A percentile compares a stretch with the other conserved stretches of the same genome.
phyloP scores from a whole-genome alignment of 2,797 vertebrate species.

The Alosa sapidissima region DNA sequence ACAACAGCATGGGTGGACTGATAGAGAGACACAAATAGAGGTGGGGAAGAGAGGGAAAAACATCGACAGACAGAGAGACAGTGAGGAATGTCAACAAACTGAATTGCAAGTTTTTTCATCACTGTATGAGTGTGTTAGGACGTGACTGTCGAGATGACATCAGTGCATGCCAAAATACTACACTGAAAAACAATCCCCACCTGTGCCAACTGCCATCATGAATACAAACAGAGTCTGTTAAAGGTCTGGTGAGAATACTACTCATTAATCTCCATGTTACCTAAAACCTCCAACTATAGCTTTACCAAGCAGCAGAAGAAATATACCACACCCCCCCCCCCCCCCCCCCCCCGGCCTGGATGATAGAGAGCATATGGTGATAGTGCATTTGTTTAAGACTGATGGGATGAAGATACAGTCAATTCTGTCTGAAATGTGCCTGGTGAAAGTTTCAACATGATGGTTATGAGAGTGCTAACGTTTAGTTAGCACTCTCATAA shows the following conservation, averaged over 20 bases:
- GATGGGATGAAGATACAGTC: background rate
- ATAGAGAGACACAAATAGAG: background rate
- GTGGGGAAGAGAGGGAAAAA: too few species aligned
- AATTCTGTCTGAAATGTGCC: background rate
- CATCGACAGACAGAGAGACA: too few species aligned
- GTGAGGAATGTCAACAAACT: too few species aligned
- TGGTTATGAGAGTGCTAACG: too few species aligned
- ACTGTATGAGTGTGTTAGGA: background rate
- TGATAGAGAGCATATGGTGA: background rate
- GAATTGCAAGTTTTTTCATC: too few species aligned
- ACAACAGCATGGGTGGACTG: too few species aligned
- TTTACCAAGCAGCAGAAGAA: background rate
- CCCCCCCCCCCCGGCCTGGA: background rate
- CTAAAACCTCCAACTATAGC: background rate
- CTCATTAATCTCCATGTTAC: background rate
- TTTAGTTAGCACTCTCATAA: background rate
- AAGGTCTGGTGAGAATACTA: background rate
- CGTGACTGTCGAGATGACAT: background rate
- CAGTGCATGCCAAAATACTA: background rate
- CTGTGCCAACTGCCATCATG: background rate
- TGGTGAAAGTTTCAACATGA: too few species aligned
- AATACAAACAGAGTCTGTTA: background rate
- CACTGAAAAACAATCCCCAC: background rate
- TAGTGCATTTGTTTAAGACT: background rate
- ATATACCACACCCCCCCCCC: background rate